Evolutionary conservation across 2,797 vertebrate species (phyloP).

Genomic region (Smutsia temminckii): DNA sequence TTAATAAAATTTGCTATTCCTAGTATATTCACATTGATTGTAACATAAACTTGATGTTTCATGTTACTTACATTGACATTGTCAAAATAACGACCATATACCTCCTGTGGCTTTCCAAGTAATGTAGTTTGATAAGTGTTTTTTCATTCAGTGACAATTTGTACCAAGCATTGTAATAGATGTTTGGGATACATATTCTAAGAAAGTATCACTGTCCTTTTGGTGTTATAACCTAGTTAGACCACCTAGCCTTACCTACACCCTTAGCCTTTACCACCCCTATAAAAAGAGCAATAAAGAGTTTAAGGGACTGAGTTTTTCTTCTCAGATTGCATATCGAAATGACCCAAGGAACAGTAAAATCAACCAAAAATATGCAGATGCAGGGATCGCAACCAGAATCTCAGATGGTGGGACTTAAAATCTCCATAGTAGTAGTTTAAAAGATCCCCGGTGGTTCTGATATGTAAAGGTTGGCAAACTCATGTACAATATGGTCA

Average conservation of each 20-base stretch:
- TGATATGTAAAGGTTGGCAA: not conserved
- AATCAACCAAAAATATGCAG: not conserved
- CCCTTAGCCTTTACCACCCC: accelerated
- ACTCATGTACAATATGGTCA: not conserved
- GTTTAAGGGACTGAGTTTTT: not conserved
- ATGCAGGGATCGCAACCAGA: not conserved
- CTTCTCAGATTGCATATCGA: not conserved
- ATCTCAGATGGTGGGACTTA: not conserved
- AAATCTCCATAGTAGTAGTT: not conserved
- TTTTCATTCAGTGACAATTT: not conserved
- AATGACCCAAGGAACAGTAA: not conserved
- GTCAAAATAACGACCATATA: not conserved
- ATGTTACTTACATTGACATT: not conserved
- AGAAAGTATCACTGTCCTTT: not conserved
- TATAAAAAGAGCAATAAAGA: not conserved
- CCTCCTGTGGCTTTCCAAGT: not conserved
- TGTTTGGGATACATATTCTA: not conserved
- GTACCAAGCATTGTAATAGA: not conserved
- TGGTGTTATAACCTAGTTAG: not conserved
- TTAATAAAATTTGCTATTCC: slow-evolving; percentile 10
- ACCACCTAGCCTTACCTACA: not conserved
- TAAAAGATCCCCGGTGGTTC: not conserved
- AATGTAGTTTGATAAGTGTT: not conserved
- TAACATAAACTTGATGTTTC: slow-evolving; percentile 11
- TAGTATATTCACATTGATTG: not conserved